Evolutionary conservation across 1,140 invertebrate species (phyloP).

Genomic region (Trinorchestia longiramus): DNA sequence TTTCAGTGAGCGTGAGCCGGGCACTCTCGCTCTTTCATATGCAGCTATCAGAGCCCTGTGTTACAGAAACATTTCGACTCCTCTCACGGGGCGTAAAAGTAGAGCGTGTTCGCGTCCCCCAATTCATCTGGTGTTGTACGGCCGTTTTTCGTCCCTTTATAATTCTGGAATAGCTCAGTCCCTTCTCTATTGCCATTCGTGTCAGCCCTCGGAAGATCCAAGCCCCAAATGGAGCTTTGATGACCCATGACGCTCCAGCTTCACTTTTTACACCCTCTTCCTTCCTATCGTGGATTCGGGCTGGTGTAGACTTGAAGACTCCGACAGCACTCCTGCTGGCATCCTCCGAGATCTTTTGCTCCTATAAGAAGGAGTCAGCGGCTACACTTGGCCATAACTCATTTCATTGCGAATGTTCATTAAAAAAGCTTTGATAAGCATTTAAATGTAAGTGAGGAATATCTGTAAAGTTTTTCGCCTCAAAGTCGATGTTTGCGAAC

Average conservation of each 20-base stretch:
- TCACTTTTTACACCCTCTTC: slow-evolving; percentile 46
- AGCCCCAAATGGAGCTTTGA: slow-evolving; percentile 52
- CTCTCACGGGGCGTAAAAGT: background rate
- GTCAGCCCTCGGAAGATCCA: slow-evolving; percentile 45
- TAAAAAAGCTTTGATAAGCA: background rate
- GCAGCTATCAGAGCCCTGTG: background rate
- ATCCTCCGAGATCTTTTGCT: background rate
- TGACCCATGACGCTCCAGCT: slow-evolving; percentile 45
- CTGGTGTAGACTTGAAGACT: background rate
- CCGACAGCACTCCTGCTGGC: background rate
- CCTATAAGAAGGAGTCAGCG: background rate
- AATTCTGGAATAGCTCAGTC: slow-evolving; percentile 46
- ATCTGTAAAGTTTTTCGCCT: background rate
- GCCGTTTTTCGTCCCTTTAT: slow-evolving; percentile 28
- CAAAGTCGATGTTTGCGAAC: background rate
- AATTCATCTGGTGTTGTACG: slow-evolving; percentile 34
- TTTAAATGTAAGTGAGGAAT: background rate
- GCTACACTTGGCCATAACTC: too few relatives aligned
- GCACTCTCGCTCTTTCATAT: background rate
- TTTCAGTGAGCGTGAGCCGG: background rate
- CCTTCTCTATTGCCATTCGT: slow-evolving; percentile 50
- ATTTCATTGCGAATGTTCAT: background rate
- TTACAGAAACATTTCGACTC: background rate
- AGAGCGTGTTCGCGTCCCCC: background rate
- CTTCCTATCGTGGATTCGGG: background rate